phyloP scores from a whole-genome alignment of 2,113 vertebrate genomes.

The Pipra filicauda region DNA sequence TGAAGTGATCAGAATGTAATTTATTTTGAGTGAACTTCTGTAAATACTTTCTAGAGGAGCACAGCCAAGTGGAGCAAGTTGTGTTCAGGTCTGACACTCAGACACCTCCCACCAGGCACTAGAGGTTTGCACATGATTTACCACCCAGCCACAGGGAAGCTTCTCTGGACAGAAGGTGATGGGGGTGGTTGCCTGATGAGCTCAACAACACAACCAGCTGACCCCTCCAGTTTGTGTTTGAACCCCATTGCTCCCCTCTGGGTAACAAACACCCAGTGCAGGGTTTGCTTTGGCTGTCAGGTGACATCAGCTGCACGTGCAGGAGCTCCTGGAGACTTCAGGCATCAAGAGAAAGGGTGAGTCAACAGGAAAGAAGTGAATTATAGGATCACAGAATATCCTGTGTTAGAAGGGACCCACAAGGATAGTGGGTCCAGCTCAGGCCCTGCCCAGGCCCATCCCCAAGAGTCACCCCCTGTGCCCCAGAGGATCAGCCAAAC shows the following conservation, averaged over 20 bases:
- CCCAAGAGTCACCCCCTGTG: not conserved
- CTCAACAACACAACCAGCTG: not conserved
- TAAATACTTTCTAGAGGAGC: not conserved
- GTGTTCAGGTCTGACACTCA: not conserved
- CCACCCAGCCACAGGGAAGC: not conserved
- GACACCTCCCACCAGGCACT: not conserved
- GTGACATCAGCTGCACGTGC: not conserved
- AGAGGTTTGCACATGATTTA: not conserved
- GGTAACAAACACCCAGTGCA: rapidly evolving
- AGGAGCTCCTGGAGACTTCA: not conserved
- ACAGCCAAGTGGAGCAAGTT: not conserved
- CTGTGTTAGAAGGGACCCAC: not conserved
- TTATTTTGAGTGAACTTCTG: not conserved
- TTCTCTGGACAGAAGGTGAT: not conserved
- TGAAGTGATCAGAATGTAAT: not conserved
- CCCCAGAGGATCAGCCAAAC: not conserved
- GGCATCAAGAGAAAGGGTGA: not conserved
- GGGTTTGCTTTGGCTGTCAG: not conserved
- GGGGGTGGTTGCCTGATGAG: not conserved
- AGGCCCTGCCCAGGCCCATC: not conserved
- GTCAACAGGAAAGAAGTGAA: not conserved
- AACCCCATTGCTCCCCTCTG: not conserved
- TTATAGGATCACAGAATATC: not conserved
- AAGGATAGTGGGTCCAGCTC: not conserved
- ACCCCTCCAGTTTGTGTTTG: not conserved